These are phyloP conservation scores for Synodontis membranacea DNA, from an alignment of 2,113 vertebrate genomes.

Conservation along the genomic window DNA sequence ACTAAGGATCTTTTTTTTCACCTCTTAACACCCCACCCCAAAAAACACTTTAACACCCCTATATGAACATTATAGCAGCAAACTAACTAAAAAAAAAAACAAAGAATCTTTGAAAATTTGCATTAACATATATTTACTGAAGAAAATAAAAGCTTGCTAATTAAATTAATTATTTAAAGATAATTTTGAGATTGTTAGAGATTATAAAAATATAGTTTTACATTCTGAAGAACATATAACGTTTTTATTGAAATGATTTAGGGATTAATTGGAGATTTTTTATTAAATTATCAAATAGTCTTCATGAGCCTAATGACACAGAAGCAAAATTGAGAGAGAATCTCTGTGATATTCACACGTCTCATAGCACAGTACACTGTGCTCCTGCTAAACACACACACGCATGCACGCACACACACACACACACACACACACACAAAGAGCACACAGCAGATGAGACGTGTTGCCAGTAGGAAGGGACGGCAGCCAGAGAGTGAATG, in stretches of 20 bases:
- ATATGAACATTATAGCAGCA: background rate
- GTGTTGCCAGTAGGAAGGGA: constrained; percentile 5
- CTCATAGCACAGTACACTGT: background rate
- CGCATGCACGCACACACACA: background rate
- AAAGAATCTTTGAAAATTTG: too few species aligned
- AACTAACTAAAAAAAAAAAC: too few species aligned
- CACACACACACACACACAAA: background rate
- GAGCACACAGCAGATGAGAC: background rate
- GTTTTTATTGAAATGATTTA: too few species aligned
- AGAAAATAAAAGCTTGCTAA: too few species aligned
- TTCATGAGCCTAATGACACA: background rate
- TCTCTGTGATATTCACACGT: background rate
- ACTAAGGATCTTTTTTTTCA: background rate
- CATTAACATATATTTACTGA: too few species aligned
- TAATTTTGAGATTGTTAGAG: too few species aligned
- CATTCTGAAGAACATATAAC: too few species aligned
- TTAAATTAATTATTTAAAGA: too few species aligned
- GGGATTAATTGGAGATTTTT: too few species aligned
- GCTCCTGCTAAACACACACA: constrained; percentile 9
- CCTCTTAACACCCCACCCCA: too few species aligned
- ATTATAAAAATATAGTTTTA: too few species aligned
- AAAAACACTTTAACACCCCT: too few species aligned
- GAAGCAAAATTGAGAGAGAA: background rate
- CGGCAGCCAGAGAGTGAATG: background rate
- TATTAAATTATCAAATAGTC: background rate